A percentile compares a stretch with the other conserved stretches of the same genome.
phyloP scores from a whole-genome alignment of 1,140 invertebrate species.

The Gyrodactylus salaris region DNA sequence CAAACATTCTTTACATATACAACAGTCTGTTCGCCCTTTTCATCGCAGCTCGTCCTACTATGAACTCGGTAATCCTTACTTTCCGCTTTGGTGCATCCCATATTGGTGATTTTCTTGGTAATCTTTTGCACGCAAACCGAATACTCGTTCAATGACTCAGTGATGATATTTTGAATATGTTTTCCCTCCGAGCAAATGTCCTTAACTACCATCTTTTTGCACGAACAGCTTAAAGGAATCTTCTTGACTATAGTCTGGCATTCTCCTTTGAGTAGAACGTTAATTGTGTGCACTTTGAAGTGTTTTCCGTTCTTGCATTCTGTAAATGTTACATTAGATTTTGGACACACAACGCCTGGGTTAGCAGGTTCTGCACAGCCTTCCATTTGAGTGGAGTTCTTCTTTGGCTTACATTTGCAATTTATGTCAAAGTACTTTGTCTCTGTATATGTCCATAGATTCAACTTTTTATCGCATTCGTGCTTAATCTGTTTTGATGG shows the following conservation, averaged over 20 bases:
- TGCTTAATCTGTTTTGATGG: background rate
- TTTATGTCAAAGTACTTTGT: background rate
- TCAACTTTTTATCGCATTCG: background rate
- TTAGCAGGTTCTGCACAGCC: background rate
- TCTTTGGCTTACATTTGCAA: background rate
- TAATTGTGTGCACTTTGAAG: background rate
- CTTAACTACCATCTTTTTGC: background rate
- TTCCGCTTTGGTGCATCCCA: background rate
- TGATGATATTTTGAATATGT: background rate
- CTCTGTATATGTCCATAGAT: background rate
- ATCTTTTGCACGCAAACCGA: background rate
- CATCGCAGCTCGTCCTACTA: background rate
- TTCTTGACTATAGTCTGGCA: background rate
- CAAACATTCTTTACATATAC: background rate
- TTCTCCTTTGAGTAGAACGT: background rate
- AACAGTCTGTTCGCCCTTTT: background rate
- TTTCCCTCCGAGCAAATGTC: background rate
- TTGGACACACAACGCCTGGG: background rate
- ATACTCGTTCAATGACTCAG: background rate
- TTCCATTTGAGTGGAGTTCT: background rate
- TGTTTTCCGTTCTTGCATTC: background rate
- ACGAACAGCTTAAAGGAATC: background rate
- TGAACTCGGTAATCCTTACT: background rate
- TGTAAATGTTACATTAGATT: background rate
- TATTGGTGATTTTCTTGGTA: background rate